Base-by-base conservation (phyloP, 2,797 vertebrate species). In the Anomalospiza imberbis region DNA sequence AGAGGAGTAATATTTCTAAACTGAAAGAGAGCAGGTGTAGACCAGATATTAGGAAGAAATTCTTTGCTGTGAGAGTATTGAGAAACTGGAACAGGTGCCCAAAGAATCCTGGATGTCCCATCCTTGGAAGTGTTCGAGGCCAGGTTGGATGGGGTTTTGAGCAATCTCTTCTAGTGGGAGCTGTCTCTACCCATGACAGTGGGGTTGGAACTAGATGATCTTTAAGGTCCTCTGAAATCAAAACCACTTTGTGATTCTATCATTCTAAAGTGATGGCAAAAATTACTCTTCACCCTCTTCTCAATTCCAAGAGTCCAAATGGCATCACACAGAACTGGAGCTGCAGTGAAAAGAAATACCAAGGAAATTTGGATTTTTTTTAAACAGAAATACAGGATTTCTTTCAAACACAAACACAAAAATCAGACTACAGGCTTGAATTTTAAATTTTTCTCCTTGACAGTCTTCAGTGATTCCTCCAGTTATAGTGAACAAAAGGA, bases 11-110 rank as follows among this genome's bases (percentile, higher is more conserved):
- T 15, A 28, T 9, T 38, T 84, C 63, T 34, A 47, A 72, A 76
- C 8, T 4, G 4, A 47, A 72, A 73, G 15, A 66, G 5, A 12
- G 15, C 12, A 53, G 19, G 28, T 90, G 85, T 82, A 65, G 32
- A 44, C n/a, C 31, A 81, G 17, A 5, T 38, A 26, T 25, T 8
- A 47, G 9, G 7, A 83, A 73, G 9, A 70, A 62, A 74, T 34
- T 89, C 3, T 53, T 70, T 50, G 7, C 1, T 1, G 2, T 53
- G 42, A 38, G 17, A 15, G 7, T 65, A 17, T 3, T 1, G 2
- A 82, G 24, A 6, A 19, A 75, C 6, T 19, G 31, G 12, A 20
- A 24, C 12, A 28, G 3, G 14, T 68, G 17, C 17, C 32, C 26
- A 50, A 42, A 38, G 14, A 53, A 15, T 20, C 1, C 55, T 34